phyloP scores from a whole-genome alignment of 2,797 vertebrate species.

The Leucoraja ocellata region DNA sequence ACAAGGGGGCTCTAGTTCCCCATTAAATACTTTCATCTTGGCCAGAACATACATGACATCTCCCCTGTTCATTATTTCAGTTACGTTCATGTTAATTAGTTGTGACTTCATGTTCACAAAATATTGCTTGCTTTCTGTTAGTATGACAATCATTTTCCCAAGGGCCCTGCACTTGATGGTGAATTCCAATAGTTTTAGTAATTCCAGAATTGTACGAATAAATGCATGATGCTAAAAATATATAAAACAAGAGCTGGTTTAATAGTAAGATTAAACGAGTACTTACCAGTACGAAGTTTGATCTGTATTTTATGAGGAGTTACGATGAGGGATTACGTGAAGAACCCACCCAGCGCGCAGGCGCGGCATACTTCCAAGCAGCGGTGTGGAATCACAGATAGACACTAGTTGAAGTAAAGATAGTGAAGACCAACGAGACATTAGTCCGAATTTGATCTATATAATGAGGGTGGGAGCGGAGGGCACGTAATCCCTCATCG shows the following conservation, averaged over 20 bases:
- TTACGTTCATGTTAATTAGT: not conserved
- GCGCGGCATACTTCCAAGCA: too few relatives aligned
- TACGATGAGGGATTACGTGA: too few relatives aligned
- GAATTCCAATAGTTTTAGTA: not conserved
- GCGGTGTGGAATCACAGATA: too few relatives aligned
- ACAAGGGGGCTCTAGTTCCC: not conserved
- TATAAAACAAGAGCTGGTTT: not conserved
- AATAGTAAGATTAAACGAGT: too few relatives aligned
- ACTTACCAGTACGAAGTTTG: too few relatives aligned
- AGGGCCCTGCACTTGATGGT: not conserved
- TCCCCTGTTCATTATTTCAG: not conserved
- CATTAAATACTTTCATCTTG: not conserved
- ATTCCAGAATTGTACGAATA: not conserved
- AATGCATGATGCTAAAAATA: not conserved
- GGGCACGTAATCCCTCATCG: too few relatives aligned
- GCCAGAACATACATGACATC: not conserved
- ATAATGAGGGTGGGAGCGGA: too few relatives aligned
- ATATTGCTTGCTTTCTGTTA: not conserved
- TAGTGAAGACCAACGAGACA: too few relatives aligned
- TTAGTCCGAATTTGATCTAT: too few relatives aligned
- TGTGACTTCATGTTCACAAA: not conserved
- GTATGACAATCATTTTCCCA: not conserved
- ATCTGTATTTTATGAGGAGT: too few relatives aligned
- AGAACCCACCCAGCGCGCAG: too few relatives aligned
- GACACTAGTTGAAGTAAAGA: too few relatives aligned